A percentile compares a stretch with the other conserved stretches of the same genome.
Evolutionary conservation across 1,140 invertebrate genomes (phyloP).

Genomic region (Lepidurus packardi): DNA sequence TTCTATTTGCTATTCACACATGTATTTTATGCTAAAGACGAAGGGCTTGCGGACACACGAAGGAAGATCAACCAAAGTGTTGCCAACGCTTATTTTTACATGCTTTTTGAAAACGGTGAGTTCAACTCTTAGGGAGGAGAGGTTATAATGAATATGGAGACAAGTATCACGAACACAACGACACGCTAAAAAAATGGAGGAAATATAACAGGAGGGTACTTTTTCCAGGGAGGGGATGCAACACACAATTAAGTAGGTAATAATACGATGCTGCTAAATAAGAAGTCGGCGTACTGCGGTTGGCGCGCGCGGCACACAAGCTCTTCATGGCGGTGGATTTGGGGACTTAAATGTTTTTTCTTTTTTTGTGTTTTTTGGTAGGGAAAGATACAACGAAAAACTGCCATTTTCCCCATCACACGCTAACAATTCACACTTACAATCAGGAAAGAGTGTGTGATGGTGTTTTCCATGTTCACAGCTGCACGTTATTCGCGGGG

Average conservation of each 20-base stretch:
- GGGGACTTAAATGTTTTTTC: background rate
- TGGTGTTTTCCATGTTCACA: background rate
- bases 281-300: background rate
- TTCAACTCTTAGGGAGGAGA: background rate
- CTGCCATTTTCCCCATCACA: background rate
- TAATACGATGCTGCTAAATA: background rate
- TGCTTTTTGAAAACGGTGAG: background rate
- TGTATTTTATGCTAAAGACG: conserved; percentile 10
- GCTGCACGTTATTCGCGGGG: background rate
- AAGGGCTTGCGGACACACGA: background rate
- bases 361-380: background rate
- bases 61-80: conserved; percentile 19
- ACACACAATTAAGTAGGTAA: conserved; percentile 15
- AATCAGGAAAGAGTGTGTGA: background rate
- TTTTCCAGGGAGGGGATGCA: background rate
- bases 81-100: conserved; percentile 11
- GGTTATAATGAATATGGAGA: conserved; percentile 22
- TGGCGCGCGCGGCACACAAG: background rate
- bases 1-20: conserved; percentile 6
- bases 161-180: conserved; percentile 19
- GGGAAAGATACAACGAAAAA: no score
- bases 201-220: background rate
- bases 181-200: conserved; percentile 3
- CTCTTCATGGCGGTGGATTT: conserved; percentile 9
- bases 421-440: conserved; percentile 10